phyloP scores from a whole-genome alignment of 2,888 invertebrate genomes.

The Caenorhabditis macrosperma region DNA sequence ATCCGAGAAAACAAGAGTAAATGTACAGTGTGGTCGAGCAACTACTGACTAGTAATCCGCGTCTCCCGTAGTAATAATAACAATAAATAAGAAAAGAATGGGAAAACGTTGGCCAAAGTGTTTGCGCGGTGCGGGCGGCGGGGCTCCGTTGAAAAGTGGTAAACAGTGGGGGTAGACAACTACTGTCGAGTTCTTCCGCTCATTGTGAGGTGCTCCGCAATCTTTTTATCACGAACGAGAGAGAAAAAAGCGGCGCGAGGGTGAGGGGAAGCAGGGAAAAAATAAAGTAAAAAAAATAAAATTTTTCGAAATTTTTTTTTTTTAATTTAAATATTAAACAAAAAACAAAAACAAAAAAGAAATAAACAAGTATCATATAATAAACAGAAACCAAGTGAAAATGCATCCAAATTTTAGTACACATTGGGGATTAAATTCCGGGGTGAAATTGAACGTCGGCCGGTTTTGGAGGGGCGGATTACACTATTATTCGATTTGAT shows the following conservation, averaged over 20 bases:
- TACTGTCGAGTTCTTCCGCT: background rate
- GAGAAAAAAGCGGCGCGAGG: background rate
- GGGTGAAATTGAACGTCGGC: background rate
- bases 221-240: background rate
- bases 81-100: slow-evolving; percentile 6
- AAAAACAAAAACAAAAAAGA: background rate
- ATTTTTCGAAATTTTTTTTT: background rate
- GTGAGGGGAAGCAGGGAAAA: background rate
- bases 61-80: background rate
- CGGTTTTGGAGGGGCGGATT: background rate
- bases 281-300: background rate
- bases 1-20: too few relatives aligned
- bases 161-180: background rate
- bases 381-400: background rate
- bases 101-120: background rate
- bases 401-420: too few relatives aligned
- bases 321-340: background rate
- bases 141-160: background rate
- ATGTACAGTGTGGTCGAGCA: too few relatives aligned
- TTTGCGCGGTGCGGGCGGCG: background rate
- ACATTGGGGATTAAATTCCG: background rate
- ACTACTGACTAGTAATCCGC: background rate
- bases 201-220: too few relatives aligned
- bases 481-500: background rate
- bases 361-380: background rate